Base-by-base conservation (phyloP, 2,113 vertebrate species). In the Alces alces region DNA sequence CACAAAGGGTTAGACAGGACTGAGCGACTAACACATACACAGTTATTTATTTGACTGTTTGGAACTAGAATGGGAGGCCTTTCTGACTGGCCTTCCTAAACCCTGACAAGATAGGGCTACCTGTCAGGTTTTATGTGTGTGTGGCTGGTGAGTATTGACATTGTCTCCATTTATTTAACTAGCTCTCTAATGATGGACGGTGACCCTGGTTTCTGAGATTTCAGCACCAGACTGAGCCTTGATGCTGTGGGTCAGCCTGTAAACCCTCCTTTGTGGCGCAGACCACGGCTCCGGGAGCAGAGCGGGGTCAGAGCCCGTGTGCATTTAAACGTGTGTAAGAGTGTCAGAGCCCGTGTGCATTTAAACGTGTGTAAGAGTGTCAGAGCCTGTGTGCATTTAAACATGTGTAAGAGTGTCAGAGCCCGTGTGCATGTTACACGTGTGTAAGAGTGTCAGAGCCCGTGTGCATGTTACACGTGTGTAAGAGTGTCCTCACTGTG, bases 401-500 rank as follows among this genome's bases (percentile, higher is more conserved):
- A 30, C 0, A 43, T 27, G 47, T n/a, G 1, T 23, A 1, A 52
- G 73, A 4, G 23, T 23, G 13, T 12, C 7, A 13, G 11, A 47
- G 47, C 2, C 47, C 47, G 11, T 47, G 47, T 3, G 47, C 47
- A 47, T 47, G 43, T 86, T 15, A 5, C 17, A 30, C 0, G 55
- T 27, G 54, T n/a, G 1, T 23, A 1, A 47, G 73, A 4, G 23
- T 23, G 13, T 12, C 7, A 47, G 11, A 47, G 11, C 0, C 47
- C 47, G 47, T 47, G 47, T 3, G 47, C 47, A 12, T 47, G 7
- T 86, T 15, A 5, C 17, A 30, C 0, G 43, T 27, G 54, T n/a
- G 1, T 23, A 1, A 52, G 57, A 5, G 23, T 33, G 13, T 12
- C 7, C 0, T 11, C 0, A 0, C 5, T 4, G 21, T 15, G 0